Evolutionary conservation across 2,797 vertebrate genomes (phyloP).

Genomic region (Florisuga fusca): DNA sequence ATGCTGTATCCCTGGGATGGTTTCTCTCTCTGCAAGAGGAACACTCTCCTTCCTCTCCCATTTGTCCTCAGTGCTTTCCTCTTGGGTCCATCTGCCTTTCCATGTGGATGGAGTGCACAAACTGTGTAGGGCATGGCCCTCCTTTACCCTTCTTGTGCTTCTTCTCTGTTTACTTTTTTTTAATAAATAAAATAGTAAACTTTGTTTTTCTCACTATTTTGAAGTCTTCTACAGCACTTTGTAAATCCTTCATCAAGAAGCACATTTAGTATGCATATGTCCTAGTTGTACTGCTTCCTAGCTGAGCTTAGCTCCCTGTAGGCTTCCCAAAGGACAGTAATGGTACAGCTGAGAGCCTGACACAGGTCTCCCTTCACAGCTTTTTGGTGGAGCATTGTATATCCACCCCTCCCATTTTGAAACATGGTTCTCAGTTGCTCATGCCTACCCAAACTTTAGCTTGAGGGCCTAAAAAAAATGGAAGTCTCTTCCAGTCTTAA

Average conservation of each 20-base stretch:
- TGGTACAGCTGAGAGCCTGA: neutral
- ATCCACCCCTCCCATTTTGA: neutral
- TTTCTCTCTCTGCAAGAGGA: neutral
- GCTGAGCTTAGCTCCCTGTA: neutral
- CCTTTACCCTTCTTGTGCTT: neutral
- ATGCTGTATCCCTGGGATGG: rapidly evolving
- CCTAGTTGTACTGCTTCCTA: neutral
- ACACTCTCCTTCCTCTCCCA: neutral
- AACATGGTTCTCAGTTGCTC: neutral
- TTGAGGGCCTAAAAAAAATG: neutral
- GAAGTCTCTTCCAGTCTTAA: neutral
- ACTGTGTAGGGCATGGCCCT: neutral
- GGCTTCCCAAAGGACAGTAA: neutral
- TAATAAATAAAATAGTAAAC: neutral
- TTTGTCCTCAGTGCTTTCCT: neutral
- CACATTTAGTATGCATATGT: rapidly evolving
- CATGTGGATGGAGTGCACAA: neutral
- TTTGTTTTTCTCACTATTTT: neutral
- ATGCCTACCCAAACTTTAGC: neutral
- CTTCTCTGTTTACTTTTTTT: neutral
- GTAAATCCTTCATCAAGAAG: neutral
- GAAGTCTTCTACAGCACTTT: neutral
- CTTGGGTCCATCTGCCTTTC: neutral
- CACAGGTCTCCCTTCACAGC: neutral
- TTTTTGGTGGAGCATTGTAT: neutral